A percentile compares a stretch with the other conserved stretches of the same genome.
Evolutionary conservation across 2,113 vertebrate species (phyloP).

Genomic region (Pseudopipra pipra): DNA sequence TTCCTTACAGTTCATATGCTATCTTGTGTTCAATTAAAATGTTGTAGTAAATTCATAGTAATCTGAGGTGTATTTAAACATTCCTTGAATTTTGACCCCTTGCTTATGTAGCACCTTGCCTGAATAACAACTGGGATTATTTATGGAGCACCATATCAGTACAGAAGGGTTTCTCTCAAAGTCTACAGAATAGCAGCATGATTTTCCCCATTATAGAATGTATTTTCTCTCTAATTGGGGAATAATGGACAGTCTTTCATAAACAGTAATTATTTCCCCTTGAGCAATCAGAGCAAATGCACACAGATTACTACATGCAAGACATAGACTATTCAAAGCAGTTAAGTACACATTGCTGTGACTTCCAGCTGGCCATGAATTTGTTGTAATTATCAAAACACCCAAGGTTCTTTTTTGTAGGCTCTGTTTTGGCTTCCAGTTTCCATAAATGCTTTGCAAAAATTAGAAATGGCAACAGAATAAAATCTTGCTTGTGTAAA

Average conservation of each 20-base stretch:
- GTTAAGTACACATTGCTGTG: slow-evolving; percentile 2
- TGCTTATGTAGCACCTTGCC: not conserved
- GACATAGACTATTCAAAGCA: not conserved
- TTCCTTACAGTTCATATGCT: not conserved
- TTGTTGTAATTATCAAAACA: slow-evolving; percentile 11
- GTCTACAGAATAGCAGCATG: not conserved
- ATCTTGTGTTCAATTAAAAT: not conserved
- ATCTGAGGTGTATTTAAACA: not conserved
- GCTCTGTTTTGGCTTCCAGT: not conserved
- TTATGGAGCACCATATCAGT: not conserved
- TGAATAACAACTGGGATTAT: not conserved
- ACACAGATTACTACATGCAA: not conserved
- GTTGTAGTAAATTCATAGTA: not conserved
- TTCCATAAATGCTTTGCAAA: not conserved
- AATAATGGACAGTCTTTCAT: slow-evolving; percentile 29
- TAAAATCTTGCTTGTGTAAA: not conserved
- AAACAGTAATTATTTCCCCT: slow-evolving; percentile 39
- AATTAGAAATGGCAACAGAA: not conserved
- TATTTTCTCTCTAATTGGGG: not conserved
- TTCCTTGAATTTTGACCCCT: not conserved
- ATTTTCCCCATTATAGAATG: not conserved
- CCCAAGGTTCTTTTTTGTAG: not conserved
- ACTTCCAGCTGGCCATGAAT: slow-evolving; percentile 34
- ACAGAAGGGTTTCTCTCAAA: not conserved
- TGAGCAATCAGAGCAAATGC: slow-evolving; percentile 35